phyloP scores from a whole-genome alignment of 2,888 invertebrate genomes.

The Gerosis bhagava region DNA sequence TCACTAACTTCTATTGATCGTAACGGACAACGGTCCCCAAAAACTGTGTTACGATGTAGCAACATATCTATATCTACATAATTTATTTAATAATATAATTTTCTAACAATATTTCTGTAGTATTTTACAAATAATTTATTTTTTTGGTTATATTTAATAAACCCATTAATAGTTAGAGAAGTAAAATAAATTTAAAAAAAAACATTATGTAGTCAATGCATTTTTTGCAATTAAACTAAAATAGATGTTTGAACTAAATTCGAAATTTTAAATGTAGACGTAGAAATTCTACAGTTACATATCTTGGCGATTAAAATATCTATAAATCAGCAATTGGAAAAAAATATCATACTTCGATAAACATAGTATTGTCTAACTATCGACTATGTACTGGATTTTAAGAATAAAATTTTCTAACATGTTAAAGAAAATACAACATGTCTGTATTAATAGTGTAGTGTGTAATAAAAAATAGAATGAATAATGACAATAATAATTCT shows the following conservation, averaged over 20 bases:
- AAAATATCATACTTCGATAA: too few species aligned
- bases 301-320: conserved; percentile 42
- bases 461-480: conserved; percentile 12
- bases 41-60: conserved; percentile 65
- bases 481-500: conserved; percentile 16
- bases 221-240: too few species aligned
- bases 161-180: conserved; percentile 57
- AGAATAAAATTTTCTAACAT: too few species aligned
- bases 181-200: too few species aligned
- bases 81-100: conserved; percentile 71
- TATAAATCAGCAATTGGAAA: too few species aligned
- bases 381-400: too few species aligned
- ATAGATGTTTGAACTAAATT: too few species aligned
- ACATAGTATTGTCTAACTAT: too few species aligned
- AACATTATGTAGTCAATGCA: conserved; percentile 36
- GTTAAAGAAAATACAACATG: too few species aligned
- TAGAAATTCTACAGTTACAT: conserved; percentile 58
- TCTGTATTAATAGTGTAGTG: neutral
- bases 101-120: conserved; percentile 78
- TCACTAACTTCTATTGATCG: conserved; percentile 71
- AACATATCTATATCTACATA: conserved; percentile 66
- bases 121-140: conserved; percentile 65
- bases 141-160: conserved; percentile 65
- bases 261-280: too few species aligned
- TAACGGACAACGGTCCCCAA: conserved; percentile 49